Evolutionary conservation across 2,113 vertebrate species (phyloP).

Genomic region (Psittacus erithacus): DNA sequence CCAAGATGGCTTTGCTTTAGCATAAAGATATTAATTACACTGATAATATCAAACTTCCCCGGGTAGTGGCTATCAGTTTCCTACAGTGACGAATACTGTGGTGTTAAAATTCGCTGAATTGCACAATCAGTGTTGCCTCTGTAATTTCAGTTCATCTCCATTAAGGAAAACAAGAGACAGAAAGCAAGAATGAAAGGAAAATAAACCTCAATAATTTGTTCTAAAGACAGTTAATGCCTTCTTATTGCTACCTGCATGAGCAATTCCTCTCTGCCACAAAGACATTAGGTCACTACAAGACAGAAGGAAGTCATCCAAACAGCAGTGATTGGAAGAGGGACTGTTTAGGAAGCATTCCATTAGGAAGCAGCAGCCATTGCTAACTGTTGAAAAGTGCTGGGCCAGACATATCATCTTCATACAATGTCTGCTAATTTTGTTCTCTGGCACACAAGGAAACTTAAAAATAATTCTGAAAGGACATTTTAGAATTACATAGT

Average conservation of each 20-base stretch:
- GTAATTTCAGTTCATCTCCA: slow-evolving; percentile 26
- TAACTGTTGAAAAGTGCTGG: background rate
- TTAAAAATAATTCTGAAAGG: background rate
- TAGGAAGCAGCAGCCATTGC: background rate
- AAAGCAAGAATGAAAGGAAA: slow-evolving; percentile 35
- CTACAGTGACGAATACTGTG: background rate
- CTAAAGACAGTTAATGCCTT: background rate
- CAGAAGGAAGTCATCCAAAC: background rate
- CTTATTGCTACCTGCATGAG: background rate
- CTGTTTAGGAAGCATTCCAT: background rate
- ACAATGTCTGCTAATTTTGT: background rate
- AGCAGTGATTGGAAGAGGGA: background rate
- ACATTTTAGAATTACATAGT: background rate
- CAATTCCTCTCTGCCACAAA: background rate
- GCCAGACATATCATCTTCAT: background rate
- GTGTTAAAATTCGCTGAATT: slow-evolving; percentile 13
- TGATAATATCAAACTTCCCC: slow-evolving; percentile 42
- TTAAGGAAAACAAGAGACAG: slow-evolving; percentile 2
- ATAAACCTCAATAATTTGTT: background rate
- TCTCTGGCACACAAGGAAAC: background rate
- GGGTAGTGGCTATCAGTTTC: slow-evolving; percentile 26
- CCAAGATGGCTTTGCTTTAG: slow-evolving; percentile 24
- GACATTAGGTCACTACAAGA: background rate
- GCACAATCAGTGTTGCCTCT: background rate
- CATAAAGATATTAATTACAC: slow-evolving; percentile 53